phyloP scores from a whole-genome alignment of 2,888 invertebrate species.

The Clunio marinus region DNA sequence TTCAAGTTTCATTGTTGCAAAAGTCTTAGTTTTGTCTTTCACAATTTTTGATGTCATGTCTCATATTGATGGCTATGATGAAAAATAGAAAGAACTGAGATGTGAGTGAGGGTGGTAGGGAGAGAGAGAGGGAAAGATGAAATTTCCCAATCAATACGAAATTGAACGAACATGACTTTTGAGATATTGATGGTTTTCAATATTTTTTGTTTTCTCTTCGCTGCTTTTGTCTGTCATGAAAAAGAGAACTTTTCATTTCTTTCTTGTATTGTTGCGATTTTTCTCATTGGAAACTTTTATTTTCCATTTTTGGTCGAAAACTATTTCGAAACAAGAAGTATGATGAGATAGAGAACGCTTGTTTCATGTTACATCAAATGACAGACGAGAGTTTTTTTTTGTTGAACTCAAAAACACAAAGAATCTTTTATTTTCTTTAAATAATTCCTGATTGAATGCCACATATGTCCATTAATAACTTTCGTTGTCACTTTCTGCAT shows the following conservation, averaged over 20 bases:
- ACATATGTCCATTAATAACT: too few relatives aligned
- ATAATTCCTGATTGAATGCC: too few relatives aligned
- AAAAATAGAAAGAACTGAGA: conserved; percentile 15
- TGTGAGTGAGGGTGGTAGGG: background rate
- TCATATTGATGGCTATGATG: conserved; percentile 35
- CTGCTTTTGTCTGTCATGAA: background rate
- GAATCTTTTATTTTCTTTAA: too few relatives aligned
- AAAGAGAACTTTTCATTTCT: conserved; percentile 14
- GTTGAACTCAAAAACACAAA: too few relatives aligned
- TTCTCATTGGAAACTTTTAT: too few relatives aligned
- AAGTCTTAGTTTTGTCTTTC: conserved; percentile 33
- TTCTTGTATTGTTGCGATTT: conserved; percentile 25
- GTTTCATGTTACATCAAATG: too few relatives aligned
- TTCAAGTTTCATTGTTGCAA: conserved; percentile 34
- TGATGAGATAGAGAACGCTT: too few relatives aligned
- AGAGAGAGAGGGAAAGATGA: conserved; percentile 13
- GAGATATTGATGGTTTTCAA: conserved; percentile 38
- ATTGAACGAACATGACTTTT: conserved; percentile 39
- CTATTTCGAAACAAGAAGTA: too few relatives aligned
- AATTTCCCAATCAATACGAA: conserved; percentile 37
- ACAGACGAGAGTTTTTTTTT: too few relatives aligned
- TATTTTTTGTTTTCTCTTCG: conserved; percentile 22
- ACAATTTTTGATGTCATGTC: conserved; percentile 36
- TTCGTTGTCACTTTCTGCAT: too few relatives aligned
- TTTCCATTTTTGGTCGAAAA: too few relatives aligned